Evolutionary conservation across 2,113 vertebrate genomes (phyloP), one percentile per base, ranked within the genome.

Genomic region (Excalfactoria chinensis): DNA sequence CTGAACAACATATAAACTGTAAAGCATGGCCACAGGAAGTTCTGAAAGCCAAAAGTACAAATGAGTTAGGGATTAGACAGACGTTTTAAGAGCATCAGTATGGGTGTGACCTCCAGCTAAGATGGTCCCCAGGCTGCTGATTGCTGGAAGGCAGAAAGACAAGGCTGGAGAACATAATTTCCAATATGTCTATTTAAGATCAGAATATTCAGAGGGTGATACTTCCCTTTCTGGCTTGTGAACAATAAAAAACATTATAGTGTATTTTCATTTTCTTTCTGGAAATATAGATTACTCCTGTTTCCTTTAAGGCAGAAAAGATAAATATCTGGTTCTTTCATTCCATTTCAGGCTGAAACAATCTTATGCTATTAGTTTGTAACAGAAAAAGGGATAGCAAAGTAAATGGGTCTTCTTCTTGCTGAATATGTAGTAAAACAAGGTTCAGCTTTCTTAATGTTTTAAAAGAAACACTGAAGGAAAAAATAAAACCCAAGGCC

Each of bases 1-100:
- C 59, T 66, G 58, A 89, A 63, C 13, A 83, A 63, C 25, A 83
- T 17, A 7, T 43, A 46, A 59, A 80, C 76, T 77, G 11, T 63
- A 80, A 83, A 91, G 63, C 30, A 28, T 13, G n/a, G 43, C 37
- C 64, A 80, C 32, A 68, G 88, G 51, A 93, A 88, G 40, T 85
- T 91, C 46, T 71, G 51, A 89, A 86, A 83, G 37, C 41, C 74
- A 63, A 76, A 83, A 86, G 30, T 62, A 89, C n/a, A 73, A 80
- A 89, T 22, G 76, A 46, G 2, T 88, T 62, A 71, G 32, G 56
- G 34, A 46, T 76, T 73, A 67, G 34, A 55, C 4, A 49, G 63
- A 37, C 18, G 7, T 76, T 60, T 94, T 83, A 63, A 85, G 88
- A 12, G 25, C 21, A 83, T 16, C 11, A 69, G 19, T 30, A 23